A percentile compares a stretch with the other conserved stretches of the same genome.
Evolutionary conservation across 2,113 vertebrate species (phyloP).

Genomic region (Otis tarda): DNA sequence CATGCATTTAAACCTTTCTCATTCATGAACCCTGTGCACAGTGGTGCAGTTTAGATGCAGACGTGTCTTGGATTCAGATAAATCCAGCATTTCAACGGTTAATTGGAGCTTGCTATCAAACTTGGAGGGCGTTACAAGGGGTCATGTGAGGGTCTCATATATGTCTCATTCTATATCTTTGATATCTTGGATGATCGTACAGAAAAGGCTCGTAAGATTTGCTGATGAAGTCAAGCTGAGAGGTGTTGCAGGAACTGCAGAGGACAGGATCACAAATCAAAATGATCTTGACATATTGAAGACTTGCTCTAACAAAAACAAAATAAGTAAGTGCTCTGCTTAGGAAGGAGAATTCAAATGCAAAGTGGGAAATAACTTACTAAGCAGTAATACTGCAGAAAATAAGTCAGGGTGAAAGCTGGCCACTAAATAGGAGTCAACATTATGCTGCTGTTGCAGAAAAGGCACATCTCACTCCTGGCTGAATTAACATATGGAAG

Average conservation of each 20-base stretch:
- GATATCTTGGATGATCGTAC: not conserved
- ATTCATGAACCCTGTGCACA: not conserved
- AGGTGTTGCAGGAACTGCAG: not conserved
- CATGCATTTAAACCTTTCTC: not conserved
- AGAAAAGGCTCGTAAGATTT: not conserved
- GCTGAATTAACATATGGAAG: not conserved
- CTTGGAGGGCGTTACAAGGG: not conserved
- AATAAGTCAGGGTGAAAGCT: not conserved
- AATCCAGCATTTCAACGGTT: not conserved
- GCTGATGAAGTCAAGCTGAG: not conserved
- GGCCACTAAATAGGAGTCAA: not conserved
- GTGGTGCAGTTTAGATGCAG: not conserved
- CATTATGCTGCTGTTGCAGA: not conserved
- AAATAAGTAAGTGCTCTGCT: slow-evolving; percentile 1
- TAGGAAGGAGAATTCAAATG: not conserved
- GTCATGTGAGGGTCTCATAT: not conserved
- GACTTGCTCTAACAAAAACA: not conserved
- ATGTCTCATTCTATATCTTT: not conserved
- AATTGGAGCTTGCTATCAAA: not conserved
- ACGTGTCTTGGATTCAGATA: not conserved
- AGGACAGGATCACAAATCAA: not conserved
- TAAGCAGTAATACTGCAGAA: not conserved
- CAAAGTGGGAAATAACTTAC: not conserved
- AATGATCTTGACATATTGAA: not conserved
- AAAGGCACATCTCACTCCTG: not conserved